Base-by-base conservation (phyloP, 2,888 invertebrate genomes). In the Pristionchus japonicus region DNA sequence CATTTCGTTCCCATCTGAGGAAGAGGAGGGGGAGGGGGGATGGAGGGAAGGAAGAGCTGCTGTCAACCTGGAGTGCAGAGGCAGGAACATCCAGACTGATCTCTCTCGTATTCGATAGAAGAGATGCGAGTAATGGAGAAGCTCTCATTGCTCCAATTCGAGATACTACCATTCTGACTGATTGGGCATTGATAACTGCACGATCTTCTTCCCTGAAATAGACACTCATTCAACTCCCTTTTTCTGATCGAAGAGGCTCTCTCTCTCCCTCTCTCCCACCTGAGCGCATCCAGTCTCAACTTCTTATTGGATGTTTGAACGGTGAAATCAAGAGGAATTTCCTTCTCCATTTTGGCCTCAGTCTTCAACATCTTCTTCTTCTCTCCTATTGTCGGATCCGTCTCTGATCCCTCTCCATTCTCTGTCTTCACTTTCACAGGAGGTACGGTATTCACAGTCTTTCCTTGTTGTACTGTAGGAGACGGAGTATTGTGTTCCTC, bases 201-300 rank as follows among this genome's bases (percentile, higher is more conserved):
- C 61, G 37, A 37, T 87, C 87, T 15, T 77, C 86, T 23, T 86
- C 86, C 49, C 86, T 86, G 31, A 27, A 86, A 70, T 43, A 49
- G 3, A 15, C 23, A 49, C n/a, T 49, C 11, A 43, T 49, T 34
- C 6, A 1, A 4, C 20, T 3, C 17, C 47, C 82, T 13, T 52
- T 23, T 20, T 20, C 23, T 47, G 47, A 47, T 11, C 47, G 6
- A 74, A 64, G 64, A 64, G n/a, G 11, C 27, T 67, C 20, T 52
- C 52, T 3, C 9, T 3, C n/a, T n/a, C 6, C 23, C 23, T n/a
- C 6, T 9, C 9, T 57, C n/a, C 57, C 57, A 57, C 9, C 57
- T 3, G 52, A 82, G 13, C 9, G 4, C 9, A 43, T 86, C 86
- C n/a, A 86, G 23, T 86, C 70, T 43, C 31, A 86, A 34, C n/a